Conservation (phyloP, 2,888 invertebrate species). For the Macroteleia sp. region DNA sequence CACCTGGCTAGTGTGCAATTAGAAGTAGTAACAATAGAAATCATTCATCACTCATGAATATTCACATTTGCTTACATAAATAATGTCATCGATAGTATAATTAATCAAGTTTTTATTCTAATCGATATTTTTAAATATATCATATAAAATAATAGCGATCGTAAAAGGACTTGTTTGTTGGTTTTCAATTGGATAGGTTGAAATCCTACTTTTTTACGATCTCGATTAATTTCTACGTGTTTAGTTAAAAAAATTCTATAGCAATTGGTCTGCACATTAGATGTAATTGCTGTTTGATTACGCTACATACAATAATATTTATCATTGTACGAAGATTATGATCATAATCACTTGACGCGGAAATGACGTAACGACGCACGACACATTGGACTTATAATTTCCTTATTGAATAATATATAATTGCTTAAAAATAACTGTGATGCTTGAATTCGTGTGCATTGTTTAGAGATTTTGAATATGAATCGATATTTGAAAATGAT, state of each 20-base stretch:
- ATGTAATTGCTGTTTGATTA: constrained; percentile 47
- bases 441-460: too few relatives aligned
- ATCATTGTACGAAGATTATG: constrained; percentile 42
- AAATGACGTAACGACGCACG: constrained; percentile 48
- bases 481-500: too few relatives aligned
- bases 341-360: constrained; percentile 56
- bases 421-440: constrained; percentile 49
- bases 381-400: constrained; percentile 49
- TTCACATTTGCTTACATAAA: constrained; percentile 12
- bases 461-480: too few relatives aligned
- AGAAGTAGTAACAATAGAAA: constrained; percentile 50
- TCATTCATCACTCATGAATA: constrained; percentile 36
- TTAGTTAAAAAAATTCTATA: constrained; percentile 7
- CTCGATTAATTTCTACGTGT: too few relatives aligned
- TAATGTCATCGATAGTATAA: constrained; percentile 11
- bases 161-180: too few relatives aligned
- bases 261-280: constrained; percentile 3
- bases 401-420: constrained; percentile 61
- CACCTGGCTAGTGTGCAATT: constrained; percentile 62
- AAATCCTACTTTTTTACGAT: too few relatives aligned
- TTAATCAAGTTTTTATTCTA: too few relatives aligned
- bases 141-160: too few relatives aligned
- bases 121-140: too few relatives aligned
- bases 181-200: too few relatives aligned
- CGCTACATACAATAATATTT: constrained; percentile 44